Evolutionary conservation across 2,888 invertebrate genomes (phyloP), one percentile per base, ranked within the genome.

Genomic region (Yponomeuta evonymella): DNA sequence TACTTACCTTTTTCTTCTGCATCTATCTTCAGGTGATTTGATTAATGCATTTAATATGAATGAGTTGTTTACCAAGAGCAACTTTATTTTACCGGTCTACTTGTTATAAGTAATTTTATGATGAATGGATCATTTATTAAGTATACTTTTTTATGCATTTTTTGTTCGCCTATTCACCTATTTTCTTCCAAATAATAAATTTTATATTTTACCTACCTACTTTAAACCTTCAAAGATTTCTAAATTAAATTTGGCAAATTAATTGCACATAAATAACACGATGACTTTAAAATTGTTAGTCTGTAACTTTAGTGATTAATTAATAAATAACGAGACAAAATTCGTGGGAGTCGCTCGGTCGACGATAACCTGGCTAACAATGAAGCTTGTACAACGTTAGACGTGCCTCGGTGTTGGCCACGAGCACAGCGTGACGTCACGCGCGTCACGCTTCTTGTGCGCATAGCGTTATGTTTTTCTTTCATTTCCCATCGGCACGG

Each of bases 401-500:
- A 62, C n/a, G 30, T 63, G 30, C n/a, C 68, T 58, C 51, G 23
- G 51, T 68, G 36, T 36, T 67, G 33, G 15, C 12, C 67, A 30
- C 23, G 12, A 73, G 74, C 76, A 73, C 90, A 89, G 90, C 89
- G 89, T 91, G 90, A 77, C 84, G 89, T 87, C 87, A 82, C 79
- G 79, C 79, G 82, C 79, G 82, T 83, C 84, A 86, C 33, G 89
- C 87, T 83, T 86, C 86, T 86, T 88, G 79, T 88, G 90, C 89
- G 91, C 91, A 90, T 88, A 90, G 91, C 88, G 89, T 91, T 90
- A 85, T 88, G 79, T 88, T 88, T 89, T 89, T 88, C 89, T 92
- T 89, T 92, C 91, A 90, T 92, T 92, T 87, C 83, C 85, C 90
- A 90, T 89, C 87, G 87, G 84, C 83, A 84, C 85, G 77, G 93